Base-by-base conservation (phyloP, 2,113 vertebrate species). In the Azemiops feae region DNA sequence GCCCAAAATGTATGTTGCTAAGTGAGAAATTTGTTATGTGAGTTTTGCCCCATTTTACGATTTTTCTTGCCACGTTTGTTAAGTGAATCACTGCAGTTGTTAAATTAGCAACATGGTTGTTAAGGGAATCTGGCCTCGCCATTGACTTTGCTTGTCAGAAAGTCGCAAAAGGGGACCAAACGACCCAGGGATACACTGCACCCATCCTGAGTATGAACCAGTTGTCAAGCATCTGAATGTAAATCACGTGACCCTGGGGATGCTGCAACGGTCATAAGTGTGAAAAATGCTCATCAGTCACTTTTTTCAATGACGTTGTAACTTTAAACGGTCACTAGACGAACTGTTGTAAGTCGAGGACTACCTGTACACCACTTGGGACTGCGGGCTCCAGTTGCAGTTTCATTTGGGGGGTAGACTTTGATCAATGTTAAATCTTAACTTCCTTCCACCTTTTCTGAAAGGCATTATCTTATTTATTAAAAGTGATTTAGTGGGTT, bases 391-490 rank as follows among this genome's bases (percentile, higher is more conserved):
- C 93, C 96, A 96, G 96, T 97, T 98, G 96, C 97, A 96, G 93
- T 97, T 97, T 97, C 97, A 98, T 98, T 97, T 97, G 94, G 96
- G 18, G 94, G 94, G 94, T 96, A 97, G 97, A 97, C 97, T 97
- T 98, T 97, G 97, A 96, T 97, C 96, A 95, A 95, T 95, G 96
- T 95, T 96, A 95, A 96, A 97, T 97, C 97, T 97, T 95, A 94
- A 95, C 96, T 98, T 98, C 97, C 96, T 97, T 96, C 96, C 96
- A 94, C 96, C 95, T 95, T 93, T 95, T 95, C 96, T 96, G 96
- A 97, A 98, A 97, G 97, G 95, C 97, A 97, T 97, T 97, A 97
- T 97, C 97, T 98, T 97, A 98, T 97, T 98, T 98, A 98, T 98
- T 98, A 98, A 97, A 94, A 96, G 97, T 98, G 97, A 98, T 98